phyloP scores from a whole-genome alignment of 2,888 invertebrate genomes.

The Campoplex capitator region DNA sequence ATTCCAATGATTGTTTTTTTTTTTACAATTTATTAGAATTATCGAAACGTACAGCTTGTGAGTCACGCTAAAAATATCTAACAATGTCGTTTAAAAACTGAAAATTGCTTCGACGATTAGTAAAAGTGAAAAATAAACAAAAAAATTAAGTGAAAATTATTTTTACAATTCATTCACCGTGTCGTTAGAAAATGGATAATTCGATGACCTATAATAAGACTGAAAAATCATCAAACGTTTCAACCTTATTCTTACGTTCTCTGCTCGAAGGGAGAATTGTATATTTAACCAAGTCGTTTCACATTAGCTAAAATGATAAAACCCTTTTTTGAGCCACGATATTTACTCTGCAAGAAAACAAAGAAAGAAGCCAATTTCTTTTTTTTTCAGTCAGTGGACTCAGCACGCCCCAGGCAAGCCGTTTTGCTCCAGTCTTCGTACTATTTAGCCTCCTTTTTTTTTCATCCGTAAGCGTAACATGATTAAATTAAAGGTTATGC shows the following conservation, averaged over 20 bases:
- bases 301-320: neutral
- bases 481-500: constrained; percentile 25
- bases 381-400: neutral
- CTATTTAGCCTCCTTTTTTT: neutral
- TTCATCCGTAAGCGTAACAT: constrained; percentile 4
- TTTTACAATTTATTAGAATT: neutral
- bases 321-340: neutral
- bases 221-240: neutral
- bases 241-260: neutral
- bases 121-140: neutral
- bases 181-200: no score
- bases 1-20: neutral
- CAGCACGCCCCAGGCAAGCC: neutral
- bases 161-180: no score
- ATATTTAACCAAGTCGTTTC: neutral
- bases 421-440: neutral
- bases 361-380: neutral
- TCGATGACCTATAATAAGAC: no score
- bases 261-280: neutral
- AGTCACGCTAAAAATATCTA: neutral
- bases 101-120: neutral
- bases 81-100: neutral
- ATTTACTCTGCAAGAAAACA: neutral
- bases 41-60: neutral
- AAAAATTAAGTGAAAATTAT: no score